Conservation (phyloP, 2,113 vertebrate species). For the Isurus oxyrinchus region DNA sequence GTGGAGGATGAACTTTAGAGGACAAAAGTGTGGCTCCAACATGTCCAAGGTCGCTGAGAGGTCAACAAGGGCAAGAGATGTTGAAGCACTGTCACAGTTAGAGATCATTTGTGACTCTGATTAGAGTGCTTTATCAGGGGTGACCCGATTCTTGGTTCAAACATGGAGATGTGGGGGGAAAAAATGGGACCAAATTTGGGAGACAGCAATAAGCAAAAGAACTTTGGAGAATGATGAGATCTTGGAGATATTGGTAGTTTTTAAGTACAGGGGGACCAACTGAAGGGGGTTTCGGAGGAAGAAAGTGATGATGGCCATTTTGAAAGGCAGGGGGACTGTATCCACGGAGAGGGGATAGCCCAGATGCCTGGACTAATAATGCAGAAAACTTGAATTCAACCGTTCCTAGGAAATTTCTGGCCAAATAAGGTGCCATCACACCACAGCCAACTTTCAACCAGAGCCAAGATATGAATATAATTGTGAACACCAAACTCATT, state of each 20-base stretch:
- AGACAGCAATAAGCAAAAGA: not conserved
- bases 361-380: not conserved
- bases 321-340: not conserved
- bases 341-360: not conserved
- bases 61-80: not conserved
- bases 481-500: not conserved
- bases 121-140: not conserved
- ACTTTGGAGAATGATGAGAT: not conserved
- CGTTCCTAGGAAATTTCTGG: not conserved
- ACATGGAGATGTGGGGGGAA: not conserved
- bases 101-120: not conserved
- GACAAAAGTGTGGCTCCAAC: not conserved
- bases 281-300: too few species aligned
- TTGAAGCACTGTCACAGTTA: not conserved
- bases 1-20: not conserved
- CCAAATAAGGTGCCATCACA: not conserved
- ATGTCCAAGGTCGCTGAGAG: not conserved
- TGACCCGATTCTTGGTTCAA: not conserved
- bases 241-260: too few species aligned
- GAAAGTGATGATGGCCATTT: too few species aligned
- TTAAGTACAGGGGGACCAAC: too few species aligned
- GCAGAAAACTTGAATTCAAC: not conserved
- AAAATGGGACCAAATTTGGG: not conserved
- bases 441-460: not conserved
- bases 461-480: not conserved